Conservation (phyloP, 2,888 invertebrate species). For the Labia minor region DNA sequence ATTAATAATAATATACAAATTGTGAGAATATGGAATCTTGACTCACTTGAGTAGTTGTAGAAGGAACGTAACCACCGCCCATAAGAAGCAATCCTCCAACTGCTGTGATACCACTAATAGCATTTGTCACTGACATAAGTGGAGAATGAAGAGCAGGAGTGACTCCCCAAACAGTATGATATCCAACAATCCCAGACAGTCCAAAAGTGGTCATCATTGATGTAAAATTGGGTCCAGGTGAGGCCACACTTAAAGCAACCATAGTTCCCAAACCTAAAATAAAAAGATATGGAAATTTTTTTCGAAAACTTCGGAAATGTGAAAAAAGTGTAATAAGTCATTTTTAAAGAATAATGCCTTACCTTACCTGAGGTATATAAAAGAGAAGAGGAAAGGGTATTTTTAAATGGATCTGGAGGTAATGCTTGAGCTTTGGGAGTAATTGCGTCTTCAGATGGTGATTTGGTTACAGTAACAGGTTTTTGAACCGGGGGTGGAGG, state of each 20-base stretch:
- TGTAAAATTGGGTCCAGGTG: conserved; percentile 76
- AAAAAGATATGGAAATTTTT: conserved; percentile 19
- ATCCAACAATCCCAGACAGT: conserved; percentile 67
- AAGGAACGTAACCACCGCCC: conserved; percentile 68
- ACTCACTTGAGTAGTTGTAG: conserved; percentile 59
- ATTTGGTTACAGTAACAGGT: conserved; percentile 36
- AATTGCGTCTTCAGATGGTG: conserved; percentile 37
- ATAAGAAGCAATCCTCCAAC: conserved; percentile 81
- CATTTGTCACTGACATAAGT: conserved; percentile 86
- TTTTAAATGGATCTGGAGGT: conserved; percentile 54
- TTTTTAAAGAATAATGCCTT: not conserved
- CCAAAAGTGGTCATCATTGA: conserved; percentile 80
- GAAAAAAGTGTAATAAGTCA: too few species aligned
- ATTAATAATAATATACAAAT: not conserved
- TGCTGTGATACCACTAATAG: conserved; percentile 82
- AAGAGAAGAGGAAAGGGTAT: conserved; percentile 55
- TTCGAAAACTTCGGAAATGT: not conserved
- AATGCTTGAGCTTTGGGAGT: conserved; percentile 35
- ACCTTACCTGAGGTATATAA: conserved; percentile 53
- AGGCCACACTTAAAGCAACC: conserved; percentile 56
- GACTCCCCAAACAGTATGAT: conserved; percentile 88
- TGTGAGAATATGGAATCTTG: conserved; percentile 14
- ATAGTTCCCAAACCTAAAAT: conserved; percentile 54
- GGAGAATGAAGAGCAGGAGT: conserved; percentile 84
- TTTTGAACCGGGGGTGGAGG: conserved; percentile 52